These are phyloP conservation scores for Rutpela maculata DNA, from an alignment of 2,888 invertebrate species.

Conservation along the genomic window DNA sequence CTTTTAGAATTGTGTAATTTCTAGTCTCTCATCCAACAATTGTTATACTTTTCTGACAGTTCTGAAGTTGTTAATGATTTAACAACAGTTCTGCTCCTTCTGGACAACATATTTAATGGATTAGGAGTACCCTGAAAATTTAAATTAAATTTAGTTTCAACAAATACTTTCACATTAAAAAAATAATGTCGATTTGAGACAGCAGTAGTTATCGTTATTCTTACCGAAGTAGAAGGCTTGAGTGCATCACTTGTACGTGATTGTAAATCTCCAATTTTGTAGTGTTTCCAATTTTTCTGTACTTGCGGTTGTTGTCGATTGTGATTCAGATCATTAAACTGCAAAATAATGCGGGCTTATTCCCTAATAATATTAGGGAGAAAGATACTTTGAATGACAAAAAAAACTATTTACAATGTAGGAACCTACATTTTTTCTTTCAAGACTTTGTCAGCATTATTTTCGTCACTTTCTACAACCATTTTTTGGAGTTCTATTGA, in stretches of 20 bases:
- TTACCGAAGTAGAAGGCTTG: conserved; percentile 7
- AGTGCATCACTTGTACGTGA: background rate
- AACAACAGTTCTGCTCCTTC: conserved; percentile 23
- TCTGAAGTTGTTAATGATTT: conserved; percentile 34
- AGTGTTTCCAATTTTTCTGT: conserved; percentile 21
- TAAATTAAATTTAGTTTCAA: conserved; percentile 1
- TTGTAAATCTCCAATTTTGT: conserved; percentile 11
- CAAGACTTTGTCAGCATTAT: background rate
- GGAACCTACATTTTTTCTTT: background rate
- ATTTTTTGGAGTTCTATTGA: background rate
- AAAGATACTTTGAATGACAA: background rate
- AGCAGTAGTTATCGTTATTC: background rate
- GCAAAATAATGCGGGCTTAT: conserved; percentile 13
- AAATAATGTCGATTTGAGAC: background rate
- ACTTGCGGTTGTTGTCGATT: background rate
- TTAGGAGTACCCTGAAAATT: conserved; percentile 12
- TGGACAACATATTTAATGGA: background rate
- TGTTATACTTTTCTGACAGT: conserved; percentile 33
- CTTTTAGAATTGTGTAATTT: background rate
- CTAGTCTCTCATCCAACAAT: conserved; percentile 20
- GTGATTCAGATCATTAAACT: conserved; percentile 9
- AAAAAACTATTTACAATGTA: background rate
- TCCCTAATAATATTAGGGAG: background rate
- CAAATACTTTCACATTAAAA: background rate
- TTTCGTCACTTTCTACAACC: conserved; percentile 1